Evolutionary conservation across 2,888 invertebrate species (phyloP), one percentile per base, ranked within the genome.

Genomic region (Myopa testacea): DNA sequence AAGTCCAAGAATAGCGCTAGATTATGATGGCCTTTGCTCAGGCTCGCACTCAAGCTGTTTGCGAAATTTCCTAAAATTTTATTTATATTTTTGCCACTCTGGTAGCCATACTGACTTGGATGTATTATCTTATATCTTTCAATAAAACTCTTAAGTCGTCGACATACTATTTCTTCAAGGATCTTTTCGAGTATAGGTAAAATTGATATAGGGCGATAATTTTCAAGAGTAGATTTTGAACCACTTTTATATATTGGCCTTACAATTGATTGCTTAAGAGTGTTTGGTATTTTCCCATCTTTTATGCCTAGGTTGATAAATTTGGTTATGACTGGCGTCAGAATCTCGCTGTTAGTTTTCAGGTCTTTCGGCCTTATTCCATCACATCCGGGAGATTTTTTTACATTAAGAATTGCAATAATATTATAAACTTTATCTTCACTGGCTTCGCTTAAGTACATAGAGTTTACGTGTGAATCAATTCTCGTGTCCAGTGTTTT

Each of bases 361-460:
- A 68, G 19, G n/a, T 68, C 45, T 68, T 40, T 68, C 16, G 65
- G 68, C 16, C 68, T 40, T 16, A 68, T 45, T 4, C 10, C 45
- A 19, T 68, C 68, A 45, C 26, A n/a, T 14, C 45, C 6, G 8
- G 34, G 12, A 19, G 37, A 34, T 38, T 34, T 38, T 8, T 65
- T 65, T 38, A 14, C 38, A 8, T 37, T 65, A 16, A 37, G 14
- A 6, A 7, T 65, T 38, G 65, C 26, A 10, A 65, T 65, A 4
- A 38, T 65, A 12, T 12, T 65, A 37, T 65, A 37, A 12, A 65
- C 38, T 14, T 65, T 16, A 37, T 65, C 10, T 10, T 65, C 65
- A 34, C 7, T 14, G 19, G 34, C 38, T 38, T 34, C 38, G 10
- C 37, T 4, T 37, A 65, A 65, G 12, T 65, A 37, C 34, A 37